phyloP scores from a whole-genome alignment of 2,888 invertebrate species.

The Beris chalybata region DNA sequence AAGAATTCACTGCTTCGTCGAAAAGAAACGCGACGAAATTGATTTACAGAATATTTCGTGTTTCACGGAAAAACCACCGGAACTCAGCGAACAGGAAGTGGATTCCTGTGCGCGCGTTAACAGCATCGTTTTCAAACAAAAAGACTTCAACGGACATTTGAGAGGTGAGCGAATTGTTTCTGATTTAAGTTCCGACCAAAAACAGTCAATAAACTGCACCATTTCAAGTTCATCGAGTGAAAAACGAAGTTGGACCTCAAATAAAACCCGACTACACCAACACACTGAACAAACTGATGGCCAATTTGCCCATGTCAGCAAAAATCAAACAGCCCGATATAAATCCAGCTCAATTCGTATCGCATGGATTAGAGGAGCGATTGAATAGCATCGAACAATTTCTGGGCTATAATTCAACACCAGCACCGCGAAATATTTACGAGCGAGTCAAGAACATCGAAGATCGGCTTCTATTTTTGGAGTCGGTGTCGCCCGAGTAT shows the following conservation, averaged over 20 bases:
- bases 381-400: conserved; percentile 66
- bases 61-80: conserved; percentile 60
- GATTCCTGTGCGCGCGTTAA: conserved; percentile 76
- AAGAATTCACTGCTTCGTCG: conserved; percentile 74
- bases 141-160: conserved; percentile 77
- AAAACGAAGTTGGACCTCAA: conserved; percentile 73
- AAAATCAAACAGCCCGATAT: conserved; percentile 32
- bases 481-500: conserved; percentile 81
- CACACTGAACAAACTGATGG: conserved; percentile 58
- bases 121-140: conserved; percentile 69
- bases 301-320: conserved; percentile 27
- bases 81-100: conserved; percentile 53
- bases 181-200: not conserved
- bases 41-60: conserved; percentile 74
- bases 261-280: conserved; percentile 57
- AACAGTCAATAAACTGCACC: conserved; percentile 7
- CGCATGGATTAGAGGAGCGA: conserved; percentile 67
- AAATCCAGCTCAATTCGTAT: conserved; percentile 22
- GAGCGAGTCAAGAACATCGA: conserved; percentile 72
- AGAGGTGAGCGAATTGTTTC: conserved; percentile 61
- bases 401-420: conserved; percentile 57
- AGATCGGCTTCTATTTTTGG: conserved; percentile 70
- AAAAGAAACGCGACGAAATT: conserved; percentile 73
- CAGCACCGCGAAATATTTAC: conserved; percentile 67
- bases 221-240: conserved; percentile 66